A percentile compares a stretch with the other conserved stretches of the same genome.
Evolutionary conservation across 2,113 vertebrate genomes (phyloP).

Genomic region (Panthera leo): DNA sequence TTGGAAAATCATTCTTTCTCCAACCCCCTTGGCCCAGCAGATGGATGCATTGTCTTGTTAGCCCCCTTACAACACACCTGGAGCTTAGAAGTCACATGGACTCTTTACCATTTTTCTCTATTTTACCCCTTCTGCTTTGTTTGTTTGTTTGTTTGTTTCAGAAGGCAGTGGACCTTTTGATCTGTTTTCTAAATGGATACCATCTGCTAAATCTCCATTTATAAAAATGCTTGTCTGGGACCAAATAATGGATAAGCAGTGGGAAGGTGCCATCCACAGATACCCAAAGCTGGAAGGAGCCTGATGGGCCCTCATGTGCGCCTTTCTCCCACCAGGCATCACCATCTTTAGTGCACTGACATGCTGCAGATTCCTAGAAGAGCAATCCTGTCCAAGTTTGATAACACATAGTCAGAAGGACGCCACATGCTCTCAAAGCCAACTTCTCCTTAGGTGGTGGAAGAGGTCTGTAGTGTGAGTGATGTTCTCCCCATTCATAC

Average conservation of each 20-base stretch:
- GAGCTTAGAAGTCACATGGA: not conserved
- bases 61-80: not conserved
- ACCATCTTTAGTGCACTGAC: not conserved
- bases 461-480: not conserved
- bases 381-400: not conserved
- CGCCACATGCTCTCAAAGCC: not conserved
- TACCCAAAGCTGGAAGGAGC: not conserved
- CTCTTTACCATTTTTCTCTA: not conserved
- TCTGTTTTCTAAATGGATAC: constrained; percentile 8
- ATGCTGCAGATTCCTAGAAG: not conserved
- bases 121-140: not conserved
- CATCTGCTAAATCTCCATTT: constrained; percentile 45
- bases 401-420: not conserved
- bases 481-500: not conserved
- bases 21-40: not conserved
- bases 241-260: not conserved
- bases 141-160: not conserved
- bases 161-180: constrained; percentile 15
- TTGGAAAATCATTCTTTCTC: constrained; percentile 32
- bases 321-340: not conserved
- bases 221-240: constrained; percentile 31
- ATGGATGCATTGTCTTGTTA: constrained; percentile 5
- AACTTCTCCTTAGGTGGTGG: not conserved
- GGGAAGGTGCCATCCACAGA: not conserved
- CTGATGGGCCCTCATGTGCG: not conserved